Evolutionary conservation across 2,888 invertebrate genomes (phyloP).

Genomic region (Lydus trimaculatus): DNA sequence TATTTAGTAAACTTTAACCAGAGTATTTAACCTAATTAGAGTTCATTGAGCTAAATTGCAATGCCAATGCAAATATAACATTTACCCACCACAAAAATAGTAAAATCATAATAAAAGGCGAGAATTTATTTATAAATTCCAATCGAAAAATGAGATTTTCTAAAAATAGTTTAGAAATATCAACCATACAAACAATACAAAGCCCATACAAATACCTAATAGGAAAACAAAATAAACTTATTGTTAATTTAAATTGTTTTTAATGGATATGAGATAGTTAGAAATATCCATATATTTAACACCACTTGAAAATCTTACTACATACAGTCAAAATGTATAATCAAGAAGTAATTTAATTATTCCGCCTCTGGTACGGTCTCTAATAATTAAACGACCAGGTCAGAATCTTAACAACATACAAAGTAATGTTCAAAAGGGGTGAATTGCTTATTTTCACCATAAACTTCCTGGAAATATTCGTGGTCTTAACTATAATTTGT

Average conservation of each 20-base stretch:
- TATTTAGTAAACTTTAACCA: background rate
- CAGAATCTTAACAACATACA: slow-evolving; percentile 36
- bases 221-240: too few relatives aligned
- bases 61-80: background rate
- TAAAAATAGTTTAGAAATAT: background rate
- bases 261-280: too few relatives aligned
- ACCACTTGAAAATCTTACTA: slow-evolving; percentile 29
- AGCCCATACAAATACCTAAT: too few relatives aligned
- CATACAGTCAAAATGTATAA: slow-evolving; percentile 39
- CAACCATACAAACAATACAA: too few relatives aligned
- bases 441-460: background rate
- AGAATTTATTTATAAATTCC: background rate
- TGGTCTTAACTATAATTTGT: background rate
- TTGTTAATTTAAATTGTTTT: background rate
- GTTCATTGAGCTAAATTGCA: background rate
- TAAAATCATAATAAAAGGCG: too few relatives aligned
- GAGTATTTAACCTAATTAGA: background rate
- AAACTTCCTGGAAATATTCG: background rate
- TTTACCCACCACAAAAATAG: too few relatives aligned
- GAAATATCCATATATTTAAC: background rate
- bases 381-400: slow-evolving; percentile 48
- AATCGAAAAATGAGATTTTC: background rate
- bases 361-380: slow-evolving; percentile 43
- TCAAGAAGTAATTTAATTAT: slow-evolving; percentile 52
- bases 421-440: slow-evolving; percentile 8